Evolutionary conservation across 2,888 invertebrate genomes (phyloP).

Genomic region (Megaustenia siamemsis): DNA sequence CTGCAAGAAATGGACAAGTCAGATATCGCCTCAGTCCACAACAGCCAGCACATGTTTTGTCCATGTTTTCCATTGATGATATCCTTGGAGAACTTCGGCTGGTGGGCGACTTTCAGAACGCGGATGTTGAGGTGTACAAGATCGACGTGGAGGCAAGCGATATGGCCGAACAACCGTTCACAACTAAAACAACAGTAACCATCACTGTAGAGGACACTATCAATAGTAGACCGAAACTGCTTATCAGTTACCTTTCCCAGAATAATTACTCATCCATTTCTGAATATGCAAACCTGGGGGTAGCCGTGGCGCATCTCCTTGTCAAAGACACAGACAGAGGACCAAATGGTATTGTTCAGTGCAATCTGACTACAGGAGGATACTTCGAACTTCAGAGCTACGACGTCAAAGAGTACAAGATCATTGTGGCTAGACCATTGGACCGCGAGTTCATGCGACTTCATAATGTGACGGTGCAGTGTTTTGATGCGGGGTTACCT

Average conservation of each 20-base stretch:
- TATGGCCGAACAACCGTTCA: slow-evolving; percentile 65
- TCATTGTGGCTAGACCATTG: slow-evolving; percentile 80
- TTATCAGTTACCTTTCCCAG: slow-evolving; percentile 58
- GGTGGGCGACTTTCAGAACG: slow-evolving; percentile 65
- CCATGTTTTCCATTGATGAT: slow-evolving; percentile 67
- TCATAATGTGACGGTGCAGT: slow-evolving; percentile 81
- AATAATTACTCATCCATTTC: slow-evolving; percentile 78
- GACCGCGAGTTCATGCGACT: slow-evolving; percentile 69
- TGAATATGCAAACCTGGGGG: slow-evolving; percentile 90
- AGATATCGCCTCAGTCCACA: slow-evolving; percentile 78
- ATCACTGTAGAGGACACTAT: slow-evolving; percentile 88
- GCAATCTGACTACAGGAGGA: slow-evolving; percentile 59
- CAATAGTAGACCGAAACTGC: slow-evolving; percentile 91
- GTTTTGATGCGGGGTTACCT: slow-evolving; percentile 82
- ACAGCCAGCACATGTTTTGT: slow-evolving; percentile 62
- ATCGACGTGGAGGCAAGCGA: slow-evolving; percentile 72
- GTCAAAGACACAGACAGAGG: slow-evolving; percentile 92
- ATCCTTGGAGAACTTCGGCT: slow-evolving; percentile 70
- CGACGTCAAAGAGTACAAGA: slow-evolving; percentile 73
- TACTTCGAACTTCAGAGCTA: slow-evolving; percentile 68
- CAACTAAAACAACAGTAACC: slow-evolving; percentile 67
- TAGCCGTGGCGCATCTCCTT: slow-evolving; percentile 87
- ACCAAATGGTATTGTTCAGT: slow-evolving; percentile 88
- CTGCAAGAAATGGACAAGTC: slow-evolving; percentile 87
- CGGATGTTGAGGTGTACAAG: slow-evolving; percentile 64